These are phyloP conservation scores for Morus bassanus DNA, from an alignment of 2,797 vertebrate species.

Conservation along the genomic window DNA sequence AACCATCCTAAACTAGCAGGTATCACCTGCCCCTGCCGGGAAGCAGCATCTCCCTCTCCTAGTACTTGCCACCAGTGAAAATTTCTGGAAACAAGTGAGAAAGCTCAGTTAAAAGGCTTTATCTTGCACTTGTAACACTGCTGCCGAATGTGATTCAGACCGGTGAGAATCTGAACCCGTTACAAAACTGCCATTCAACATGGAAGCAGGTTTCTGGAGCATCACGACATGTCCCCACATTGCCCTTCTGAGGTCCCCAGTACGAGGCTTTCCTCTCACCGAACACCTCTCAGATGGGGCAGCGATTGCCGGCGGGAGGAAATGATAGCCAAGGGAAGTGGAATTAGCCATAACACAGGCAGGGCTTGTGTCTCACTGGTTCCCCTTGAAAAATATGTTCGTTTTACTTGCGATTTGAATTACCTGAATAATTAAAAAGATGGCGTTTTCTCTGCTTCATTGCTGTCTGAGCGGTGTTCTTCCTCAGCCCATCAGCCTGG, in stretches of 20 bases:
- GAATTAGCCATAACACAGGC: neutral
- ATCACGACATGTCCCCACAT: neutral
- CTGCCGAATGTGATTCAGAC: conserved; percentile 10
- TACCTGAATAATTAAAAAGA: neutral
- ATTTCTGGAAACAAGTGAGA: conserved; percentile 56
- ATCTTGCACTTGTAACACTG: neutral
- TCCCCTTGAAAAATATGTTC: neutral
- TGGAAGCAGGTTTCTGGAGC: neutral
- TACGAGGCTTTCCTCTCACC: neutral
- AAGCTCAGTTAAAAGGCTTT: conserved; percentile 41
- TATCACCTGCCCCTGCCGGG: conserved; percentile 63
- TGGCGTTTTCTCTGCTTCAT: neutral
- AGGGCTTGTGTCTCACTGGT: neutral
- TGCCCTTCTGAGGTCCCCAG: neutral
- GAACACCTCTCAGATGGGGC: neutral
- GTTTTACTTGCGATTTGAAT: neutral
- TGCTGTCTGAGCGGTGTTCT: neutral
- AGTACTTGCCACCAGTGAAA: conserved; percentile 48
- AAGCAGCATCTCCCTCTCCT: conserved; percentile 45
- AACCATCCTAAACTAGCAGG: conserved; percentile 62
- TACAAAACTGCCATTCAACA: neutral
- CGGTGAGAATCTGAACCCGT: neutral
- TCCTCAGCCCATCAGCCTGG: neutral
- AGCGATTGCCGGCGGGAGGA: neutral
- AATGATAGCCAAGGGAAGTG: neutral